These are phyloP conservation scores for Sisyra terminalis DNA, from an alignment of 2,888 invertebrate species.

Conservation along the genomic window DNA sequence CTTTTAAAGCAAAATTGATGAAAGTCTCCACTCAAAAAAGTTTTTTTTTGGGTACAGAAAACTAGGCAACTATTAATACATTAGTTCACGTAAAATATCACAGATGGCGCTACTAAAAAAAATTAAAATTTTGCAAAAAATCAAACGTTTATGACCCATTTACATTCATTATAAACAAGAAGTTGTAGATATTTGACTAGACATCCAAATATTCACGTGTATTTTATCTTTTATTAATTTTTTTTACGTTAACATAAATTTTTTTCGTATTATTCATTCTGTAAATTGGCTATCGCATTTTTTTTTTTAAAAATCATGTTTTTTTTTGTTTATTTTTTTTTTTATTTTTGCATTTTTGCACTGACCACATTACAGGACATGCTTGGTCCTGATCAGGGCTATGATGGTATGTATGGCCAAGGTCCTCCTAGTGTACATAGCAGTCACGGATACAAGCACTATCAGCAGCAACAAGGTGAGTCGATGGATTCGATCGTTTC, in stretches of 20 bases:
- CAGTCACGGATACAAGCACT: slow-evolving; percentile 58
- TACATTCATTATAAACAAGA: not conserved
- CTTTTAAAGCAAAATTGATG: too few relatives aligned
- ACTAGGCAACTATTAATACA: too few relatives aligned
- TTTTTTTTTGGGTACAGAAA: too few relatives aligned
- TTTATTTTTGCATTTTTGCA: slow-evolving; percentile 20
- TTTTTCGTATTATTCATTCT: slow-evolving; percentile 15
- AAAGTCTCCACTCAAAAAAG: too few relatives aligned
- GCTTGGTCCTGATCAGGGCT: slow-evolving; percentile 81
- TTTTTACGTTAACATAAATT: slow-evolving; percentile 8
- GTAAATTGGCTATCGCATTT: slow-evolving; percentile 19
- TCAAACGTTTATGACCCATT: too few relatives aligned
- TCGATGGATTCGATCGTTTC: slow-evolving; percentile 13
- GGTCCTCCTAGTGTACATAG: slow-evolving; percentile 77
- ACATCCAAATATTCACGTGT: not conserved
- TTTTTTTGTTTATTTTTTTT: slow-evolving; percentile 25
- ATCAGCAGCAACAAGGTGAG: slow-evolving; percentile 79
- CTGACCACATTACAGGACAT: slow-evolving; percentile 54
- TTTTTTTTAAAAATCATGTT: slow-evolving; percentile 18
- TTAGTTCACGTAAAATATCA: too few relatives aligned
- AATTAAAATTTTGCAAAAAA: too few relatives aligned
- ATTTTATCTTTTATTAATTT: slow-evolving; percentile 9
- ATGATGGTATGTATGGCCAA: slow-evolving; percentile 85
- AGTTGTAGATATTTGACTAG: not conserved
- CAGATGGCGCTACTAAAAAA: too few relatives aligned